Percentiles rank a stretch among this genome's conserved stretches.
Conservation (phyloP, 2,888 invertebrate species). For the Drosophila fungiperda region DNA sequence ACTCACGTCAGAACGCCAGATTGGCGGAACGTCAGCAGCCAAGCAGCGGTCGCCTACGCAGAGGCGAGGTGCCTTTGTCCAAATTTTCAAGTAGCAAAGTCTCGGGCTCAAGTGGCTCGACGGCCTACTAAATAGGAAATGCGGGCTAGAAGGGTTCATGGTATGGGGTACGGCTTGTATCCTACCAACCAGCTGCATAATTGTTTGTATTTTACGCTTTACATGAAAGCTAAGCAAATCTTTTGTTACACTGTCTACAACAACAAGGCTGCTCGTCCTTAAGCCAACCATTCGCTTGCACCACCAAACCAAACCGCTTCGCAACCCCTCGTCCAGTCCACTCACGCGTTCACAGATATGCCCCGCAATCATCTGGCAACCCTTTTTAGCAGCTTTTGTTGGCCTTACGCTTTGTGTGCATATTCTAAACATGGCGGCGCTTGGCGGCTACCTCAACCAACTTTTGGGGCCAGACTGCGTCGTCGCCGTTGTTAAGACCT, state of each 20-base stretch:
- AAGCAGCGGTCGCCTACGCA: slow-evolving; percentile 19
- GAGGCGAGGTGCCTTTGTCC: slow-evolving; percentile 61
- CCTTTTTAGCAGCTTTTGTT: slow-evolving; percentile 69
- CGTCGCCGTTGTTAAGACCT: slow-evolving; percentile 67
- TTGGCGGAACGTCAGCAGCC: slow-evolving; percentile 1
- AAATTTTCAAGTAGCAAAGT: slow-evolving; percentile 74
- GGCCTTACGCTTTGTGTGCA: slow-evolving; percentile 78
- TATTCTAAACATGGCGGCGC: slow-evolving; percentile 77
- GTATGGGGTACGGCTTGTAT: slow-evolving; percentile 16
- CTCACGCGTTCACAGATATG: background rate
- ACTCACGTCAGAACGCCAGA: slow-evolving; percentile 15
- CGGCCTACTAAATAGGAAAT: slow-evolving; percentile 72
- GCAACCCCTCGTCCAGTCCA: background rate
- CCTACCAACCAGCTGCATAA: slow-evolving; percentile 71
- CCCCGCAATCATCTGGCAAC: slow-evolving; percentile 48
- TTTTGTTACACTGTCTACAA: slow-evolving; percentile 76
- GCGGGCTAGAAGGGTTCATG: slow-evolving; percentile 16
- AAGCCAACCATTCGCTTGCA: slow-evolving; percentile 7
- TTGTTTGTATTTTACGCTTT: slow-evolving; percentile 81
- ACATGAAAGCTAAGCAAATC: slow-evolving; percentile 81
- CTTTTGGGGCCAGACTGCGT: slow-evolving; percentile 63
- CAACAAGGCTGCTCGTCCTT: slow-evolving; percentile 51
- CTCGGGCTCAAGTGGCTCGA: slow-evolving; percentile 75
- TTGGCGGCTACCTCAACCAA: slow-evolving; percentile 77
- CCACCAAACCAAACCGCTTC: slow-evolving; percentile 18